Conservation (phyloP, 2,113 vertebrate species). For the Mesembrinibis cayennensis region DNA sequence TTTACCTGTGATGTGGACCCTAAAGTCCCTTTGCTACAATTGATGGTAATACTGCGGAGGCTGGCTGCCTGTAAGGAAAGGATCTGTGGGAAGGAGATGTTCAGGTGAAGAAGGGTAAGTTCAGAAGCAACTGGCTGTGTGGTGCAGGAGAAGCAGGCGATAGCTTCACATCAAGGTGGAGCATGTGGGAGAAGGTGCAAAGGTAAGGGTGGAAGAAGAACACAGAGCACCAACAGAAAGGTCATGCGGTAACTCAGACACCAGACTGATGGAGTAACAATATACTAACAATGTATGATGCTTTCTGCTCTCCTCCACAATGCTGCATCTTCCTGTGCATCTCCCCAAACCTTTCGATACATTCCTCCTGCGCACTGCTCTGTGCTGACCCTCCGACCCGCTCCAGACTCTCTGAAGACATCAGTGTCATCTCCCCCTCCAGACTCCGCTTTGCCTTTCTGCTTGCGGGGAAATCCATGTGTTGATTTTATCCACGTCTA, state of each 20-base stretch:
- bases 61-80: neutral
- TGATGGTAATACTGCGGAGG: too few relatives aligned
- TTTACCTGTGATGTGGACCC: neutral
- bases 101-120: neutral
- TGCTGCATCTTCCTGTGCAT: neutral
- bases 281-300: neutral
- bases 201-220: neutral
- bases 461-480: neutral
- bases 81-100: neutral
- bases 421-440: neutral
- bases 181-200: neutral
- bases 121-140: neutral
- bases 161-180: neutral
- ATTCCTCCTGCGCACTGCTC: neutral
- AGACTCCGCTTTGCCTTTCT: neutral
- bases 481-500: too few relatives aligned
- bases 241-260: neutral
- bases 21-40: neutral
- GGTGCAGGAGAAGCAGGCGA: neutral
- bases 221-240: neutral
- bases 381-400: neutral
- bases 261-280: neutral
- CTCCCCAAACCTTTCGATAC: neutral
- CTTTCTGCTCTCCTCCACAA: neutral
- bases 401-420: neutral